Percentiles rank a stretch among this genome's conserved stretches.
phyloP scores from a whole-genome alignment of 37 sponge, comb jelly and placozoan genomes.

The Axinella damicornis region DNA sequence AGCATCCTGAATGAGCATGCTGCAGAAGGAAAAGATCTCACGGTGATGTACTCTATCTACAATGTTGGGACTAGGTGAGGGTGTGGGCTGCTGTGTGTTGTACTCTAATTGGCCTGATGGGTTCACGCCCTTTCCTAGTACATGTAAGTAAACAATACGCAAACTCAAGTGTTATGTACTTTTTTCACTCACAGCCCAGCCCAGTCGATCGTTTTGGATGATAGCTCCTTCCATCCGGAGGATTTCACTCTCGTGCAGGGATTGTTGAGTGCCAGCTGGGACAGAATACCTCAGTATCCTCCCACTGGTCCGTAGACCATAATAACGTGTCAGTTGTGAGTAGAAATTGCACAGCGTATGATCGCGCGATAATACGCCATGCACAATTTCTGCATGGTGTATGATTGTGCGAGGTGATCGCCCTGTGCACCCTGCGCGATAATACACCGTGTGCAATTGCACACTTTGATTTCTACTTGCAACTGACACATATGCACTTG shows the following conservation, averaged over 20 bases:
- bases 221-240: conserved; percentile 60
- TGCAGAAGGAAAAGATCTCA: conserved; percentile 88
- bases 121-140: no score
- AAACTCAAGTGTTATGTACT: background rate
- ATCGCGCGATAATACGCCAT: no score
- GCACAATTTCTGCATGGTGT: no score
- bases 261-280: conserved; percentile 61
- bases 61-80: conserved; percentile 85
- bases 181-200: conserved; percentile 51
- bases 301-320: no score
- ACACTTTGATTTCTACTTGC: no score
- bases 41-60: conserved; percentile 80
- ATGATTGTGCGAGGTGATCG: no score
- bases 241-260: conserved; percentile 68
- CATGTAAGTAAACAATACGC: background rate
- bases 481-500: no score
- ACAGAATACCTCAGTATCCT: conserved; percentile 71
- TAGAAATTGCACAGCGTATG: no score
- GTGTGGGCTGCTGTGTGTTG: background rate
- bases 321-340: no score
- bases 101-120: no score
- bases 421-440: no score
- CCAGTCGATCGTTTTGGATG: conserved; percentile 53
- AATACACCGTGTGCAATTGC: no score
- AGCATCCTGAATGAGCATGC: conserved; percentile 80